Percentiles rank a stretch among this genome's conserved stretches.
Conservation (phyloP, 2,797 vertebrate genomes). For the Fundulus diaphanus region DNA sequence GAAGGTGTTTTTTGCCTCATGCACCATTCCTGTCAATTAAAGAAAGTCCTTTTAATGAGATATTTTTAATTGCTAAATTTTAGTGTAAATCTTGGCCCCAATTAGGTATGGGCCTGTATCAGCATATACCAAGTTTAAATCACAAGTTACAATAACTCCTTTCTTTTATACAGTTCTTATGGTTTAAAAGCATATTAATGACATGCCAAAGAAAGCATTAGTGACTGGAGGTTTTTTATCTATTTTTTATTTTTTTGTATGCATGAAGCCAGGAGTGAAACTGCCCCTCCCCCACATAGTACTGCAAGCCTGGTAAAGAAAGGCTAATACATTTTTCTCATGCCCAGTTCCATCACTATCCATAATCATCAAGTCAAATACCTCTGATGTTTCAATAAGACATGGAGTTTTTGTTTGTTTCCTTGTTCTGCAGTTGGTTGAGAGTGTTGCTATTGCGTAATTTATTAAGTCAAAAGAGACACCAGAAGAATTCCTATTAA, state of each 20-base stretch:
- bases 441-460: neutral
- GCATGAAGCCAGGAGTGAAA: neutral
- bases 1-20: neutral
- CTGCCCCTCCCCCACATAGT: neutral
- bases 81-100: too few relatives aligned
- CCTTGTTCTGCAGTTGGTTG: neutral
- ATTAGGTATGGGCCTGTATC: too few relatives aligned
- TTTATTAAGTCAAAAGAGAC: neutral
- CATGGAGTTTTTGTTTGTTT: neutral
- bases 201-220: too few relatives aligned
- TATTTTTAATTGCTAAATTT: too few relatives aligned
- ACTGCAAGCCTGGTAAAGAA: neutral
- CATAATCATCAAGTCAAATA: neutral
- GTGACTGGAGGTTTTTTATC: too few relatives aligned
- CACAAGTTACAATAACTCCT: too few relatives aligned
- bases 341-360: neutral
- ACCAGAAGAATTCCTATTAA: neutral
- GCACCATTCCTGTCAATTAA: neutral
- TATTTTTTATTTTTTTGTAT: too few relatives aligned
- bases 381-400: neutral
- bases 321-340: neutral
- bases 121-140: too few relatives aligned
- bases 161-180: neutral
- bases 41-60: neutral
- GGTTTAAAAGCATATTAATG: neutral